These are phyloP conservation scores for Seriola dumerili DNA, from an alignment of 2,113 vertebrate species.

Conservation along the genomic window DNA sequence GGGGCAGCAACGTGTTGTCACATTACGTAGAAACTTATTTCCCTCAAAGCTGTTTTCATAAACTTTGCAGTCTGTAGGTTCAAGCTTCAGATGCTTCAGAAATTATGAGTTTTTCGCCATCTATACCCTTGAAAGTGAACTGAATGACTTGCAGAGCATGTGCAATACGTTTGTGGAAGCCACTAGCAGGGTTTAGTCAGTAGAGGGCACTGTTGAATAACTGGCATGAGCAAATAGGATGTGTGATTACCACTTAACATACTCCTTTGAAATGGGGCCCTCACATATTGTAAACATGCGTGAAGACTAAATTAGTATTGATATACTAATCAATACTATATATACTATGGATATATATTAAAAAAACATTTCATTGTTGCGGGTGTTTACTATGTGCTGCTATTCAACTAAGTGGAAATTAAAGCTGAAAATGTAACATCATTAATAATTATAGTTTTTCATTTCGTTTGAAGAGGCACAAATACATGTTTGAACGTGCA, in stretches of 20 bases:
- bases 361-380: too few relatives aligned
- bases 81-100: background rate
- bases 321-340: too few relatives aligned
- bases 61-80: background rate
- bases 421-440: too few relatives aligned
- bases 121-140: constrained; percentile 15
- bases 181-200: background rate
- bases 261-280: background rate
- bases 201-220: constrained; percentile 44
- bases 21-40: background rate
- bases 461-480: too few relatives aligned
- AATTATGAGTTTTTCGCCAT: background rate
- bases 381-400: too few relatives aligned
- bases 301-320: background rate
- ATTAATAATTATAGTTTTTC: too few relatives aligned
- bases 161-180: background rate
- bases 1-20: background rate
- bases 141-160: constrained; percentile 26
- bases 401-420: too few relatives aligned
- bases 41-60: background rate
- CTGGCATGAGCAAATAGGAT: background rate
- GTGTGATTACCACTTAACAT: background rate
- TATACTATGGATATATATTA: too few relatives aligned
- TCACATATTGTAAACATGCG: background rate
- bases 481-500: too few relatives aligned